Evolutionary conservation across 2,888 invertebrate species (phyloP).

Genomic region (Nomada ferruginata): DNA sequence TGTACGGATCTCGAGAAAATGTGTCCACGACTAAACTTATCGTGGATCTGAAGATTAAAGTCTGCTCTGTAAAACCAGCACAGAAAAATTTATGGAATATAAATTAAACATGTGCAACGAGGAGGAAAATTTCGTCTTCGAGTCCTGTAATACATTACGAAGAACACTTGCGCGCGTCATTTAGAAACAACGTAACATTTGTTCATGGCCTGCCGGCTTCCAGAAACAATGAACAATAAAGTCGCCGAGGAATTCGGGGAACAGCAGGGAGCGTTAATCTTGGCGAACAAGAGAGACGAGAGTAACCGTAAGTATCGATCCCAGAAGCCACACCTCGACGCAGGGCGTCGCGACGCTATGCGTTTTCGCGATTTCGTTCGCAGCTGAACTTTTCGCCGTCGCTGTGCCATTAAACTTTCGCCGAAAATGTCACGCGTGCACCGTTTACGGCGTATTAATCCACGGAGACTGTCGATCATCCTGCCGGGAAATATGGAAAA

Average conservation of each 20-base stretch:
- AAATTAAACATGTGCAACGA: not conserved
- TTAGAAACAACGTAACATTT: slow-evolving; percentile 4
- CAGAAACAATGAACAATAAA: not conserved
- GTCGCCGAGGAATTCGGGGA: not conserved
- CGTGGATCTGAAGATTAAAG: too few species aligned
- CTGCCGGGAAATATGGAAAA: not conserved
- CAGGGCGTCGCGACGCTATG: slow-evolving; percentile 45
- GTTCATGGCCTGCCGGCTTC: not conserved
- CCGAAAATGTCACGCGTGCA: slow-evolving; percentile 6
- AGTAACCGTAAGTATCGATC: slow-evolving; percentile 75
- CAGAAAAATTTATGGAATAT: not conserved
- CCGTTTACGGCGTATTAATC: too few species aligned
- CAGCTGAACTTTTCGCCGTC: not conserved
- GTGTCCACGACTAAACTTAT: too few species aligned
- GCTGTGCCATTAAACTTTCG: slow-evolving; percentile 17
- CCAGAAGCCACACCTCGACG: slow-evolving; percentile 76
- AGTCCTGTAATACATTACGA: not conserved
- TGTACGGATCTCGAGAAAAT: not conserved
- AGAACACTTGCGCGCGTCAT: not conserved
- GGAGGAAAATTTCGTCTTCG: not conserved
- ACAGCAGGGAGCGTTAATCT: slow-evolving; percentile 9
- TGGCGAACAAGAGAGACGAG: slow-evolving; percentile 30
- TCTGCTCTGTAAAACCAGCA: too few species aligned
- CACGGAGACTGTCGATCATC: too few species aligned
- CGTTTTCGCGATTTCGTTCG: slow-evolving; percentile 53